A percentile compares a stretch with the other conserved stretches of the same genome.
phyloP scores from a whole-genome alignment of 2,888 invertebrate species.

The Pseudococcus jackbeardsleyi region DNA sequence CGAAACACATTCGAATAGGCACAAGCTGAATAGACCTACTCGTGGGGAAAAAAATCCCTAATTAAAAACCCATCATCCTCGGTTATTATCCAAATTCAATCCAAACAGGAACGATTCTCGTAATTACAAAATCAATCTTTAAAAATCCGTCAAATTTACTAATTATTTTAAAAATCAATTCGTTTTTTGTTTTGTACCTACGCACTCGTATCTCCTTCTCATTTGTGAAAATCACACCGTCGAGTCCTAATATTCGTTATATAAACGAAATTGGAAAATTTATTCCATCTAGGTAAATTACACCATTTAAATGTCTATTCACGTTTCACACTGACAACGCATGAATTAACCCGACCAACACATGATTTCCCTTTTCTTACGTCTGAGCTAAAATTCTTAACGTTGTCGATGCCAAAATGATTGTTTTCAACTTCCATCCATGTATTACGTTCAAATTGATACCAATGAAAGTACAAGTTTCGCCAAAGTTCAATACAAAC shows the following conservation, averaged over 20 bases:
- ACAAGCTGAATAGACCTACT: too few species aligned
- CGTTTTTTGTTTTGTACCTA: background rate
- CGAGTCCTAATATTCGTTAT: background rate
- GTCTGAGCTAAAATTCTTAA: too few species aligned
- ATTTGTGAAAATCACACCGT: background rate
- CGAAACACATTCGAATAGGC: too few species aligned
- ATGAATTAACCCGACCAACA: background rate
- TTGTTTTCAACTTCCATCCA: background rate
- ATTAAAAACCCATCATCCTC: background rate
- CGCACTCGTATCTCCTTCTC: background rate
- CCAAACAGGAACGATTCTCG: background rate
- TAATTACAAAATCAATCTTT: background rate
- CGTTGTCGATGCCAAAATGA: too few species aligned
- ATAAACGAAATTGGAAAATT: background rate
- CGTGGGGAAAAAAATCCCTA: background rate
- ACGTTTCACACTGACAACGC: slow-evolving; percentile 21
- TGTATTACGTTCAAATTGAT: background rate
- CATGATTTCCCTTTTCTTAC: background rate
- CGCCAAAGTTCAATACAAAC: background rate
- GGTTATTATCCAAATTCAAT: background rate
- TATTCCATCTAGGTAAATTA: background rate
- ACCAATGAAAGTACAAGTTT: slow-evolving; percentile 25
- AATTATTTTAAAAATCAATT: background rate
- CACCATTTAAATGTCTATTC: background rate
- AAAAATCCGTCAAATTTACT: background rate